phyloP scores from a whole-genome alignment of 2,797 vertebrate species.

The Parambassis ranga region DNA sequence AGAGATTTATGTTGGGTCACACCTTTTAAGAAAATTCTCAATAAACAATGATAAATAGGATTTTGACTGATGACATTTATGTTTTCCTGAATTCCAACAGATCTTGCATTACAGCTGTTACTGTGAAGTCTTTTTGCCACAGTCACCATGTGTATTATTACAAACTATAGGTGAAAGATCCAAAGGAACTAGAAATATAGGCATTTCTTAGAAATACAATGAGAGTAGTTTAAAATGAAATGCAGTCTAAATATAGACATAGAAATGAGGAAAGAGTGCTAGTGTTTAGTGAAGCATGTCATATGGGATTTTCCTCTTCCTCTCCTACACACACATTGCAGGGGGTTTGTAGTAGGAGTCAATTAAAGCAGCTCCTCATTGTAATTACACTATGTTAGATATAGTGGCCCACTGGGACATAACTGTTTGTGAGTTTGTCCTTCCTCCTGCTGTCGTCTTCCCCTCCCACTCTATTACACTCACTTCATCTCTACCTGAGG shows the following conservation, averaged over 20 bases:
- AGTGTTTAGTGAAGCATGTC: constrained; percentile 43
- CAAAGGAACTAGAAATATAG: no score
- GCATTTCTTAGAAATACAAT: no score
- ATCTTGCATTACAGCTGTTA: no score
- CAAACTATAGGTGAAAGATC: no score
- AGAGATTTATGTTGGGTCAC: no score
- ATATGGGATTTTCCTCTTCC: neutral
- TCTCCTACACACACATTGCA: constrained; percentile 8
- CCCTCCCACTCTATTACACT: constrained; percentile 45
- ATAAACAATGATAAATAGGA: no score
- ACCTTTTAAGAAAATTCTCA: no score
- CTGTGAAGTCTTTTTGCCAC: no score
- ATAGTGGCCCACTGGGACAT: constrained; percentile 47
- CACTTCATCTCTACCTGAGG: constrained; percentile 42
- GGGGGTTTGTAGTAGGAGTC: constrained; percentile 53
- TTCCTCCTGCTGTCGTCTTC: constrained; percentile 55
- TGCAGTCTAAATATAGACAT: neutral
- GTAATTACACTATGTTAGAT: constrained; percentile 68
- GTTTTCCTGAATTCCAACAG: no score
- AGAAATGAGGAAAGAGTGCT: constrained; percentile 1
- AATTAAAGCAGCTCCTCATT: constrained; percentile 65
- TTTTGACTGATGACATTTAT: no score
- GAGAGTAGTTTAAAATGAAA: no score
- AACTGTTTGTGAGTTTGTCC: constrained; percentile 56
- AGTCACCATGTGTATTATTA: no score